Conservation (phyloP, 1,140 invertebrate genomes). For the Lithobius niger region DNA sequence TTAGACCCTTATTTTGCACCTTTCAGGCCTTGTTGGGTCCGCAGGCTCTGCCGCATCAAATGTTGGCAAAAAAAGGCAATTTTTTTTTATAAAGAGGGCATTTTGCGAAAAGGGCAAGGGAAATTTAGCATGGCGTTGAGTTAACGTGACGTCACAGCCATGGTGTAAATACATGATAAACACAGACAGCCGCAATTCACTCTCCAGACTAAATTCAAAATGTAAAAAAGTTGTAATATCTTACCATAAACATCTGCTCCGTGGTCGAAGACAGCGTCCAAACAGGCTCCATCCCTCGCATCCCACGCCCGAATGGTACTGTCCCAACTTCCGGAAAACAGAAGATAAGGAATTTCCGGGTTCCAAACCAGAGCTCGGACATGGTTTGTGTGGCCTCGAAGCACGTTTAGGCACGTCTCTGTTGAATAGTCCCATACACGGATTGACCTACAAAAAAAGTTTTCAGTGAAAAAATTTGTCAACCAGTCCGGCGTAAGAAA, state of each 20-base stretch:
- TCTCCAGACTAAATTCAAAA: no score
- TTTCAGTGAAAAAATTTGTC: background rate
- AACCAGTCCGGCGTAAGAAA: no score
- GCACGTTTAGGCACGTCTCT: slow-evolving; percentile 27
- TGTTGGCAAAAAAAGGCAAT: no score
- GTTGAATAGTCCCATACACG: slow-evolving; percentile 35
- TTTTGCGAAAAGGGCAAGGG: no score
- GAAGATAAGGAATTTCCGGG: slow-evolving; percentile 33
- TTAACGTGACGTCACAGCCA: no score
- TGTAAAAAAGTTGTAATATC: slow-evolving; percentile 2
- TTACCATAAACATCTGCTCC: slow-evolving; percentile 40
- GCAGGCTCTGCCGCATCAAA: no score
- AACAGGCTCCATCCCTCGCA: slow-evolving; percentile 30
- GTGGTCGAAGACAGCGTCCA: slow-evolving; percentile 33
- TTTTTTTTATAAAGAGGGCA: no score
- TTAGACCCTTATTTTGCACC: no score
- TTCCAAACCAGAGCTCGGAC: slow-evolving; percentile 36
- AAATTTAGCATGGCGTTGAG: no score
- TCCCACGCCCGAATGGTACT: slow-evolving; percentile 36
- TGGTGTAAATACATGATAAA: no score
- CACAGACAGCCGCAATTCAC: no score
- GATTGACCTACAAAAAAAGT: slow-evolving; percentile 23
- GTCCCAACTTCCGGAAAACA: slow-evolving; percentile 38
- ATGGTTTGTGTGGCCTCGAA: slow-evolving; percentile 32
- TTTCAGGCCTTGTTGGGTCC: no score